phyloP scores from a whole-genome alignment of 37 sponge, comb jelly and placozoan genomes.

The Hexactinellida sp. region DNA sequence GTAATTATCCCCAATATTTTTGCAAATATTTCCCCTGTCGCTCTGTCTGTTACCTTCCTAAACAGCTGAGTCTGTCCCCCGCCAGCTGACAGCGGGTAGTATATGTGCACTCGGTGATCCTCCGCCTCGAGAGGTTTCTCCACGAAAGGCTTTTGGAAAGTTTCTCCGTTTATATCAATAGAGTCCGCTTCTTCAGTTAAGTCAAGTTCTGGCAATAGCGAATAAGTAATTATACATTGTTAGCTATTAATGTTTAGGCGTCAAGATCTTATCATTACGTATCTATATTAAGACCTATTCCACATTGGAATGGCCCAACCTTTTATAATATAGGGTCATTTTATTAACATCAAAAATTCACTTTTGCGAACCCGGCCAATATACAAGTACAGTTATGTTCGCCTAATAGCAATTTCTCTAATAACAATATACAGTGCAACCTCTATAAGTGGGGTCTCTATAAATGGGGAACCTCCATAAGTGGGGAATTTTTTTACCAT shows the following conservation, averaged over 20 bases:
- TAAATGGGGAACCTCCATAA: too few species aligned
- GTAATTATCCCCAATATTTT: too few species aligned
- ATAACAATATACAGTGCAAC: too few species aligned
- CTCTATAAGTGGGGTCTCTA: too few species aligned
- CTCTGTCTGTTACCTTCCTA: conserved; percentile 86
- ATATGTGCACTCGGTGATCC: conserved; percentile 83
- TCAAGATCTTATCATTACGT: too few species aligned
- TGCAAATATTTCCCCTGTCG: too few species aligned
- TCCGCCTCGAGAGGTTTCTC: conserved; percentile 89
- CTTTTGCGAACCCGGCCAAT: too few species aligned
- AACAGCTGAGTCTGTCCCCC: conserved; percentile 83
- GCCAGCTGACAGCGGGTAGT: conserved; percentile 82
- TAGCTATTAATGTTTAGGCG: not conserved
- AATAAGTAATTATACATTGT: not conserved
- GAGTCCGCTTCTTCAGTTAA: conserved; percentile 59
- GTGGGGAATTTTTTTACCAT: too few species aligned
- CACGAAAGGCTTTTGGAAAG: conserved; percentile 88
- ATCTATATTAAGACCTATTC: too few species aligned
- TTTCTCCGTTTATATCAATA: conserved; percentile 45
- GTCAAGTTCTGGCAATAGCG: not conserved
- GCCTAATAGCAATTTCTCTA: not conserved
- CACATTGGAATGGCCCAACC: not conserved
- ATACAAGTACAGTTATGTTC: not conserved
- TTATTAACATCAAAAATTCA: not conserved
- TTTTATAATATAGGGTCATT: not conserved